Evolutionary conservation across 2,888 invertebrate genomes (phyloP), one percentile per base, ranked within the genome.

Genomic region (Rapana venosa): DNA sequence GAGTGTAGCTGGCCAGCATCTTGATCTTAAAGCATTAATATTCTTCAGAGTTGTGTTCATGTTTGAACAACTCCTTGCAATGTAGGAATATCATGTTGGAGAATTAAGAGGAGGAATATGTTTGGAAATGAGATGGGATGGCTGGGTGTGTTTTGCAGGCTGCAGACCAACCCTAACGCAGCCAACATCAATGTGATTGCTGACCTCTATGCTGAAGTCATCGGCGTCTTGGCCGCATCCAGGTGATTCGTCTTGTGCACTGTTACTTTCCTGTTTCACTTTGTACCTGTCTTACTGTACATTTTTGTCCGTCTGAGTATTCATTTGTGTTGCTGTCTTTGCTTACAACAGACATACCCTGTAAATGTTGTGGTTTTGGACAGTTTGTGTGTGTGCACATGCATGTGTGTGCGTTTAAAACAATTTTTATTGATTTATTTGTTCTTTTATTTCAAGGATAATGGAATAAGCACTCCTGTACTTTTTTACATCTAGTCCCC

Each of bases 171-270:
- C 95, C 98, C 98, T 0, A 99, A 99, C 96, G 98, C 98, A 85
- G 98, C 98, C 32, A 99, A 99, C 96, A 98, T 99, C 94, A 98
- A 99, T 96, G 98, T 99, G 94, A 98, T 99, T 93, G 98, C 99
- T 2, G 99, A 99, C 96, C 97, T 99, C 91, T 99, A 99, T 96
- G 99, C 99, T 0, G 99, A 99, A 97, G 99, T 99, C 0, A 98
- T 99, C 92, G 99, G 99, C 0, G 99, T 98, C 4, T 96, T 99
- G 88, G 99, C 99, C 1, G 98, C 99, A 95, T 98, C 99, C 20
- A 97, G 99, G 92, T 96, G 4, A 47, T 81, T 56, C 35, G 47
- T 26, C 17, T 5, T 35, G 13, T 81, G 32, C 26, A 58, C 17
- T 85, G 30, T 20, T n/a, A 15, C 11, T 17, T 58, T 66, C 30